Percentiles rank a stretch among this genome's conserved stretches.
These are phyloP conservation scores for Mola mola DNA, from an alignment of 2,113 vertebrate species.

Conservation along the genomic window DNA sequence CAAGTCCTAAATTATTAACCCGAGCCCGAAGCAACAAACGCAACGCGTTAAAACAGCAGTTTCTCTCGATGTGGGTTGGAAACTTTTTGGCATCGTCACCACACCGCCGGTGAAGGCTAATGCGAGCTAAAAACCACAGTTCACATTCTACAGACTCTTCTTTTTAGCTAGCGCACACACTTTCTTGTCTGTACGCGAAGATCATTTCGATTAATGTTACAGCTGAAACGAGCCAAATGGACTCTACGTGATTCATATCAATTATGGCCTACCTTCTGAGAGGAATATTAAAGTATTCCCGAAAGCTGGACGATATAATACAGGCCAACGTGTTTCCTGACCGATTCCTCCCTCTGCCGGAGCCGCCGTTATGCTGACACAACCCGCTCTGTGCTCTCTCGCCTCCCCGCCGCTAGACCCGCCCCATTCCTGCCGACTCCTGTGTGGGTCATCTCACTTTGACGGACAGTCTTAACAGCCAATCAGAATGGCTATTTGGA, in stretches of 20 bases:
- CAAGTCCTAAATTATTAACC: neutral
- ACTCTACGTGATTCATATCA: neutral
- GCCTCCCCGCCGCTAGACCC: slow-evolving; percentile 32
- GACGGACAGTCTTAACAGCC: slow-evolving; percentile 27
- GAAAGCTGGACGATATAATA: slow-evolving; percentile 50
- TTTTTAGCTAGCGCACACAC: slow-evolving; percentile 72
- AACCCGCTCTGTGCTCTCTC: slow-evolving; percentile 51
- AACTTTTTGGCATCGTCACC: slow-evolving; percentile 32
- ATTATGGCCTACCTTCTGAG: slow-evolving; percentile 67
- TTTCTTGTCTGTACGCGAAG: slow-evolving; percentile 54
- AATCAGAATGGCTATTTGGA: slow-evolving; percentile 51
- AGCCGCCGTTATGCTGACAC: slow-evolving; percentile 58
- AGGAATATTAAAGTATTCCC: slow-evolving; percentile 60
- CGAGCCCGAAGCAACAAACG: neutral
- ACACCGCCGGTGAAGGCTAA: slow-evolving; percentile 1
- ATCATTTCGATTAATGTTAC: too few relatives aligned
- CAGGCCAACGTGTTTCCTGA: slow-evolving; percentile 48
- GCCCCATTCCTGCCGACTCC: slow-evolving; percentile 33
- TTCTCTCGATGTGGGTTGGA: neutral
- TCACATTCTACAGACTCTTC: slow-evolving; percentile 35
- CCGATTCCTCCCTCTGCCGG: slow-evolving; percentile 55
- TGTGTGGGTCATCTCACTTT: slow-evolving; percentile 13
- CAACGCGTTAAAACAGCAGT: neutral
- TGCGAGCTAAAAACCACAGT: slow-evolving; percentile 21
- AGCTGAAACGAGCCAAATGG: neutral